phyloP scores from a whole-genome alignment of 2,797 vertebrate species.

The Synaphobranchus kaupii region DNA sequence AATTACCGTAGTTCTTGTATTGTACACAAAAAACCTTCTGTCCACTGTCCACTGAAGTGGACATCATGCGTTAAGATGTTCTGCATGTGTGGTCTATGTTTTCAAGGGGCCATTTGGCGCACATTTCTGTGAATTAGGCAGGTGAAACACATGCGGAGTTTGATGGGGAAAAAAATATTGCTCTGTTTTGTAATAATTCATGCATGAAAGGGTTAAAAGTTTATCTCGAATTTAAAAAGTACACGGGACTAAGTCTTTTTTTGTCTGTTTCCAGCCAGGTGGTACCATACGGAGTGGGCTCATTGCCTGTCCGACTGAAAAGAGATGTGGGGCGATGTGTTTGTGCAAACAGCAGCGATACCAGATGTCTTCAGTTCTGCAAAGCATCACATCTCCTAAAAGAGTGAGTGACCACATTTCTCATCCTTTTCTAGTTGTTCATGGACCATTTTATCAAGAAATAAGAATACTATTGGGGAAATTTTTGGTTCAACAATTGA shows the following conservation, averaged over 20 bases:
- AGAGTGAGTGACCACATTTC: conserved; percentile 29
- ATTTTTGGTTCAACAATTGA: not conserved
- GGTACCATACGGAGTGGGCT: conserved; percentile 56
- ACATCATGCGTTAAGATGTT: too few relatives aligned
- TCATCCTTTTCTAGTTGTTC: not conserved
- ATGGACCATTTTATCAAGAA: not conserved
- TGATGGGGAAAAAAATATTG: too few relatives aligned
- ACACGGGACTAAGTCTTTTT: not conserved
- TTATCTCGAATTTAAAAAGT: not conserved
- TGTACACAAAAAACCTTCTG: too few relatives aligned
- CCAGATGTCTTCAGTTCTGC: conserved; percentile 50
- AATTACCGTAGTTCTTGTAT: too few relatives aligned
- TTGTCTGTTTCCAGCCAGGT: conserved; percentile 48
- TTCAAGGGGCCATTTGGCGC: too few relatives aligned
- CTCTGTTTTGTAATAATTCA: too few relatives aligned
- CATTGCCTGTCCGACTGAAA: conserved; percentile 43
- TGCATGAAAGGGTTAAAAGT: too few relatives aligned
- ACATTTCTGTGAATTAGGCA: too few relatives aligned
- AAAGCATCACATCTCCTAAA: conserved; percentile 6
- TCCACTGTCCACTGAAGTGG: too few relatives aligned
- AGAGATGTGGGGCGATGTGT: conserved; percentile 47
- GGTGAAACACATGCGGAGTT: too few relatives aligned
- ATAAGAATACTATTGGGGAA: not conserved
- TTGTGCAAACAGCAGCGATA: conserved; percentile 45
- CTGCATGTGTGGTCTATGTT: too few relatives aligned